Percentiles rank a stretch among this genome's conserved stretches.
These are phyloP conservation scores for Magallana gigas DNA, from an alignment of 1,140 invertebrate species.

Conservation along the genomic window DNA sequence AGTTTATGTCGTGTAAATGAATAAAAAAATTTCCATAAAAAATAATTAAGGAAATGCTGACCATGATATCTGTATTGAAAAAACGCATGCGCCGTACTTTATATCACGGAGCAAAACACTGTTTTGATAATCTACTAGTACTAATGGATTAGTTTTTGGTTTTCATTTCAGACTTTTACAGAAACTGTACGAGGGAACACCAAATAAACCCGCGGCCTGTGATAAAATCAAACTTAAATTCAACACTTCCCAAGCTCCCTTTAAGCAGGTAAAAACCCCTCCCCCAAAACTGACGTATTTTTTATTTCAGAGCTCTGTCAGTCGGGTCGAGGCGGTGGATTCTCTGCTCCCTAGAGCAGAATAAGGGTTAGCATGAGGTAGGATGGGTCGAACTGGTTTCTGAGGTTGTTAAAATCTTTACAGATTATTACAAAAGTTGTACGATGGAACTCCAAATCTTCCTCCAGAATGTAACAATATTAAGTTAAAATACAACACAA, in stretches of 20 bases:
- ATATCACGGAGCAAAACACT: too few relatives aligned
- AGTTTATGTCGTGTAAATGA: too few relatives aligned
- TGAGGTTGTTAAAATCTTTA: slow-evolving; percentile 38
- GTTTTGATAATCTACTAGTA: too few relatives aligned
- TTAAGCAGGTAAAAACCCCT: slow-evolving; percentile 66
- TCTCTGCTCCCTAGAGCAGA: background rate
- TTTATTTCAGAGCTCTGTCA: slow-evolving; percentile 23
- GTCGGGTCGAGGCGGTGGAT: background rate
- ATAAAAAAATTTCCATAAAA: too few relatives aligned
- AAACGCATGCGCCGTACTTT: too few relatives aligned
- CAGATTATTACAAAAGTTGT: slow-evolving; percentile 64
- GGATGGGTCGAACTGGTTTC: background rate
- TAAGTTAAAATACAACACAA: slow-evolving; percentile 59
- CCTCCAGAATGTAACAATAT: slow-evolving; percentile 55
- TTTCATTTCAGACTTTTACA: slow-evolving; percentile 60
- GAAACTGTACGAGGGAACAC: slow-evolving; percentile 64
- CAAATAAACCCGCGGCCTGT: slow-evolving; percentile 62
- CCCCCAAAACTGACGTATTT: background rate
- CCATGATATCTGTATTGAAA: too few relatives aligned
- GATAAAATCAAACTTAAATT: slow-evolving; percentile 57
- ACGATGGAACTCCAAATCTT: slow-evolving; percentile 65
- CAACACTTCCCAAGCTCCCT: slow-evolving; percentile 58
- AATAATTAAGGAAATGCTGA: too few relatives aligned
- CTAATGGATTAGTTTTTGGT: background rate
- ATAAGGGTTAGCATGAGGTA: background rate